Evolutionary conservation across 2,113 vertebrate genomes (phyloP).

Genomic region (Sylvia atricapilla): DNA sequence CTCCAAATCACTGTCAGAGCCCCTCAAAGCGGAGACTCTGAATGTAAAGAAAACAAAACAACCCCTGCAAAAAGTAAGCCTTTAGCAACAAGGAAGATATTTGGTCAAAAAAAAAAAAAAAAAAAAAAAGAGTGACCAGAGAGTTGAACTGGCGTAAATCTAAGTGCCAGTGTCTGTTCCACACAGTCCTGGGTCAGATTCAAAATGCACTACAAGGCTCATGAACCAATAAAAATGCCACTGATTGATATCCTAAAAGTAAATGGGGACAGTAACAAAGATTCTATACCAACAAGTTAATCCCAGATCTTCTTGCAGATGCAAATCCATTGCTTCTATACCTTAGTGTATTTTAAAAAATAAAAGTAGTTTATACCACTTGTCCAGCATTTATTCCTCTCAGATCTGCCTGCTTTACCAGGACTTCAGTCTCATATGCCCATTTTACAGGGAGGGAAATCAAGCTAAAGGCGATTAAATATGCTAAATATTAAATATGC

Average conservation of each 20-base stretch:
- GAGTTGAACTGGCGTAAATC: background rate
- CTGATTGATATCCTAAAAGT: background rate
- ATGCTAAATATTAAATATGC: background rate
- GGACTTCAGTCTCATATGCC: background rate
- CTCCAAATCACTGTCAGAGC: background rate
- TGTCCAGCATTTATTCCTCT: background rate
- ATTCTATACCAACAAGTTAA: background rate
- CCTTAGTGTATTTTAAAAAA: background rate
- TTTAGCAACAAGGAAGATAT: background rate
- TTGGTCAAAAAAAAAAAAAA: background rate
- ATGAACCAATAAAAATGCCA: constrained; percentile 14
- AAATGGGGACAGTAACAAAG: background rate
- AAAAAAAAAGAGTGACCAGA: background rate
- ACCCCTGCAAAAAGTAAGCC: background rate
- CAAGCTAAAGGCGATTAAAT: background rate
- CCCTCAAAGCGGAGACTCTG: background rate
- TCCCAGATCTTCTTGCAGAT: background rate
- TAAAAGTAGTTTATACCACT: background rate
- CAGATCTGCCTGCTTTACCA: background rate
- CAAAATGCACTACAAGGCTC: constrained; percentile 14
- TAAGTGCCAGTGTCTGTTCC: background rate
- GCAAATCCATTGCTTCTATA: background rate
- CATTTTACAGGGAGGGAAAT: background rate
- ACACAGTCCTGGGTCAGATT: background rate
- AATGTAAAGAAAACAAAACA: background rate